Conservation (phyloP, 2,888 invertebrate genomes). For the Petrophora chlorosata region DNA sequence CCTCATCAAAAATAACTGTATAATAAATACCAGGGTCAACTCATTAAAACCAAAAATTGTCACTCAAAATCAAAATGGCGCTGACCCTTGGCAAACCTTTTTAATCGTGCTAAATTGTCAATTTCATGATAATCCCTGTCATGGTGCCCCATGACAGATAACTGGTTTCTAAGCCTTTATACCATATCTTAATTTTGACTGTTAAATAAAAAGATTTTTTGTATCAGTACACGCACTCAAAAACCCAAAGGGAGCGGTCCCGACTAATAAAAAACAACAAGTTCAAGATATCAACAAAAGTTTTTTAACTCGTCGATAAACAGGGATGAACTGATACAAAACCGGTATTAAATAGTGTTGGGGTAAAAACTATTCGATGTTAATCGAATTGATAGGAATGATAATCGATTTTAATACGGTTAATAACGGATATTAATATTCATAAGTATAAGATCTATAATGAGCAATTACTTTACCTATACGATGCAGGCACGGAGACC, state of each 20-base stretch:
- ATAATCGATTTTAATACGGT: conserved; percentile 8
- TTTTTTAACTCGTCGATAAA: not conserved
- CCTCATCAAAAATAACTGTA: no score
- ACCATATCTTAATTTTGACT: not conserved
- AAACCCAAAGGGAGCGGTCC: not conserved
- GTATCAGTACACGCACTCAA: not conserved
- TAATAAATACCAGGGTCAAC: no score
- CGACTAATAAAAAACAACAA: not conserved
- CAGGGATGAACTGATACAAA: not conserved
- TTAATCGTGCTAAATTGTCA: not conserved
- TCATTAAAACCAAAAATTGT: not conserved
- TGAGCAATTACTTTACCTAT: no score
- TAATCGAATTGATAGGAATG: not conserved
- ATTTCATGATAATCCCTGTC: not conserved
- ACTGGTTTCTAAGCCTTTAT: not conserved
- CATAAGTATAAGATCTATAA: not conserved
- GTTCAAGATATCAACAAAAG: not conserved
- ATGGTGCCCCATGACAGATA: not conserved
- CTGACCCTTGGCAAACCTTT: not conserved
- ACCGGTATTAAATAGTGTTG: conserved; percentile 1
- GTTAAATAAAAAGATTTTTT: not conserved
- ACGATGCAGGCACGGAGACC: no score
- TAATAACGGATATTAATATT: not conserved
- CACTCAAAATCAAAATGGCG: not conserved
- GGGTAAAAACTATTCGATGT: conserved; percentile 1